Base-by-base conservation (phyloP, 1,140 invertebrate genomes). In the Acromyrmex echinatior region DNA sequence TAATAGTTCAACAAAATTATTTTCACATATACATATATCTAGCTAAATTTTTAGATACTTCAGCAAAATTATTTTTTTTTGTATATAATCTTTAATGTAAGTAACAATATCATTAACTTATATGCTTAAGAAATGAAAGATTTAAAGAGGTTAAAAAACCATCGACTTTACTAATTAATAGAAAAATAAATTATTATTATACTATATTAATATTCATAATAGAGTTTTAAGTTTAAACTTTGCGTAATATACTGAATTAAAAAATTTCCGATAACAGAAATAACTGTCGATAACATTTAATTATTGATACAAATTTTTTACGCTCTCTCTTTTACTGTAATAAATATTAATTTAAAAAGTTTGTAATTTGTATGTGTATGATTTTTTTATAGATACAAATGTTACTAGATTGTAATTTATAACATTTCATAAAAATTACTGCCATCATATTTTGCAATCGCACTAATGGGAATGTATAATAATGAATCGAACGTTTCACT, bases 151-250 rank as follows among this genome's bases (percentile, higher is more conserved):
- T 14, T 28, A 1, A 58, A 35, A 78, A 78, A 5, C 18, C 12
- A 60, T 62, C 14, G 25, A 77, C 1, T 62, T 62, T 1, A 66
- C 49, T 49, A 79, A 66, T 66, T 18, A n/a, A 53, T 53, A 14
- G 16, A 49, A 25, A 25, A 25, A 25, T 25, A 25, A 25, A 25
- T 25, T 25, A 25, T 25, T 25, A 16, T 77, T 25, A 62, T 62
- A 49, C 16, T 35, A 68, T 39, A 80, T 80, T 56, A 80, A 80
- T 28, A 70, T 80, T 31, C 9, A 70, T 14, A 14, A 21, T 53
- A 66, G 12, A 66, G 4, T 16, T 79, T 45, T 53, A 39, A 80
- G 31, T 4, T 70, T 70, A n/a, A 58, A 31, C 2, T 39, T 56
- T 58, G 18, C 5, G 18, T 49, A 39, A 80, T 45, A 80, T 45